A percentile compares a stretch with the other conserved stretches of the same genome.
phyloP scores from a whole-genome alignment of 2,888 invertebrate genomes.

The Atrina japonica region DNA sequence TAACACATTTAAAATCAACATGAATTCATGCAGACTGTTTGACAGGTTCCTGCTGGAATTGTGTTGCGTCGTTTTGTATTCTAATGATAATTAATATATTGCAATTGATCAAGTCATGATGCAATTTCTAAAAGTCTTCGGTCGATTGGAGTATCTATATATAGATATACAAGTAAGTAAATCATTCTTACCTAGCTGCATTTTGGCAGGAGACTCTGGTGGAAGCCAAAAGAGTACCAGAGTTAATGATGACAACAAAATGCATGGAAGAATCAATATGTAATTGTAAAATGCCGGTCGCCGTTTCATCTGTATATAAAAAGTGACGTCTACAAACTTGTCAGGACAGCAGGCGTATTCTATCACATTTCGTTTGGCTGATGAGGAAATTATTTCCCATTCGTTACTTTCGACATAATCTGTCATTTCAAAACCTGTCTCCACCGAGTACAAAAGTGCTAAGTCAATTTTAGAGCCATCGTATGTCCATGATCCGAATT shows the following conservation, averaged over 20 bases:
- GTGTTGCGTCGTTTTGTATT: no score
- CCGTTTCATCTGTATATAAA: slow-evolving; percentile 72
- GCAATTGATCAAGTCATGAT: no score
- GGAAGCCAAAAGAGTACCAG: slow-evolving; percentile 81
- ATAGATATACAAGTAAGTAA: no score
- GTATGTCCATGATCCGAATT: slow-evolving; percentile 81
- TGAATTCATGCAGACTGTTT: no score
- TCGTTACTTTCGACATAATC: slow-evolving; percentile 80
- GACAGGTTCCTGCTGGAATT: no score
- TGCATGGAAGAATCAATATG: slow-evolving; percentile 80
- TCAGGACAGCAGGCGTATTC: slow-evolving; percentile 78
- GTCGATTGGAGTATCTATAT: no score
- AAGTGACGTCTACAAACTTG: slow-evolving; percentile 78
- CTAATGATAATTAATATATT: no score
- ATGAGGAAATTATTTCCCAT: slow-evolving; percentile 77
- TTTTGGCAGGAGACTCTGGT: slow-evolving; percentile 81
- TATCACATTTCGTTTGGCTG: slow-evolving; percentile 75
- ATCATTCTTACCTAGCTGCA: slow-evolving; percentile 79
- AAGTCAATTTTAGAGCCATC: slow-evolving; percentile 78
- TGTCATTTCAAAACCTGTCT: slow-evolving; percentile 68
- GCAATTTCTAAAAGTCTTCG: no score
- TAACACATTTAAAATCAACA: no score
- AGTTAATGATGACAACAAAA: slow-evolving; percentile 80
- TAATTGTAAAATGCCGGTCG: slow-evolving; percentile 79
- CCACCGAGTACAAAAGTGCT: slow-evolving; percentile 52